Evolutionary conservation across 2,797 vertebrate species (phyloP).

Genomic region (Meda fulgida): DNA sequence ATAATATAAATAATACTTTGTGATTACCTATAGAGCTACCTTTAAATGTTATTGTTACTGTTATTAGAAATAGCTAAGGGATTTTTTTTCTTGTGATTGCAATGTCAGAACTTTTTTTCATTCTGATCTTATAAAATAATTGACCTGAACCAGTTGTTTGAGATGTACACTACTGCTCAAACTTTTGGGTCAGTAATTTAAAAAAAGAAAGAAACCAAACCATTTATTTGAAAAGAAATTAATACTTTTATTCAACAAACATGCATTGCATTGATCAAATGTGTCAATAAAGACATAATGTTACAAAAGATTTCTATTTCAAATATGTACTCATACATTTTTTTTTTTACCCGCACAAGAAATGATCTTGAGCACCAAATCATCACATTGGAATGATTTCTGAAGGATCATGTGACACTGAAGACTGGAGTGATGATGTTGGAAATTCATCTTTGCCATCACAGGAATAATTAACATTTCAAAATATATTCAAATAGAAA

Average conservation of each 20-base stretch:
- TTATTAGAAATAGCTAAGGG: background rate
- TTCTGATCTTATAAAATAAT: background rate
- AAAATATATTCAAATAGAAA: background rate
- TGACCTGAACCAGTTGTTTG: background rate
- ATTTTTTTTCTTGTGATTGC: background rate
- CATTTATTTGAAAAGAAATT: no score
- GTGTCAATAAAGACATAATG: background rate
- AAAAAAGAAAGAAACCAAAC: no score
- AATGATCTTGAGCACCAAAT: background rate
- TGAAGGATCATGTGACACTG: background rate
- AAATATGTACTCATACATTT: background rate
- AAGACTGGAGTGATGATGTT: background rate
- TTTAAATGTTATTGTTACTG: background rate
- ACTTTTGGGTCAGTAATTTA: background rate
- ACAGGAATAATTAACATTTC: background rate
- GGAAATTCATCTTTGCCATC: background rate
- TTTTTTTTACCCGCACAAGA: background rate
- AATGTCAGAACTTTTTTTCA: background rate
- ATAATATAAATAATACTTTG: background rate
- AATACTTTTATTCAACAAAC: background rate
- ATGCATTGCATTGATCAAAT: background rate
- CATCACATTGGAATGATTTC: background rate
- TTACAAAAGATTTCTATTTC: background rate
- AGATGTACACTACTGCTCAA: background rate
- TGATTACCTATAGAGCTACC: background rate